Evolutionary conservation across 1,140 invertebrate genomes (phyloP).

Genomic region (Megalopta genalis): DNA sequence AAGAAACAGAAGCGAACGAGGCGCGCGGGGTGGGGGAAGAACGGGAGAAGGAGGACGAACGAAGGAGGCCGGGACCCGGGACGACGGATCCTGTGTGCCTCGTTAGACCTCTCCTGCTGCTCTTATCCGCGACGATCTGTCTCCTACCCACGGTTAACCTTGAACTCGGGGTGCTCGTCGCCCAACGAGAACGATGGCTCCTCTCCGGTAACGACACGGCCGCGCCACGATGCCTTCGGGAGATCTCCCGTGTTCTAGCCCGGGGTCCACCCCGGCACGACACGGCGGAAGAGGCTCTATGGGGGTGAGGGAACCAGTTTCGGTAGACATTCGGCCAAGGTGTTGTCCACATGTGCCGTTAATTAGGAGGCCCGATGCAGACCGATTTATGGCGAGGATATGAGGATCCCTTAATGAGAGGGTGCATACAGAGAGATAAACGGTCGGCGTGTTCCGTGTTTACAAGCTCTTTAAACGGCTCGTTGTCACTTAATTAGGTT

Average conservation of each 20-base stretch:
- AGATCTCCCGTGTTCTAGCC: not conserved
- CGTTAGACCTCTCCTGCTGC: conserved; percentile 50
- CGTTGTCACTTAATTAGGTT: conserved; percentile 59
- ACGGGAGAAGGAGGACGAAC: not conserved
- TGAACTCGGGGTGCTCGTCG: conserved; percentile 45
- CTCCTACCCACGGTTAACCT: conserved; percentile 45
- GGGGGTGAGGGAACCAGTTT: not conserved
- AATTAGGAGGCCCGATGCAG: conserved; percentile 48
- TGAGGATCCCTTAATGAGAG: conserved; percentile 45
- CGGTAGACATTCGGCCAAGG: conserved; percentile 18
- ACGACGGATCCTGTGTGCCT: conserved; percentile 35
- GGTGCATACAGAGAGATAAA: conserved; percentile 45
- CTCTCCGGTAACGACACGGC: not conserved
- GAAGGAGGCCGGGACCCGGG: not conserved
- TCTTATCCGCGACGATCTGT: conserved; percentile 57
- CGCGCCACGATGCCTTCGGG: not conserved
- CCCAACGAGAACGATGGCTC: conserved; percentile 22
- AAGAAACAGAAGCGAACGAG: conserved; percentile 37
- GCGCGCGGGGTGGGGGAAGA: conserved; percentile 5
- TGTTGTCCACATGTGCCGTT: conserved; percentile 43
- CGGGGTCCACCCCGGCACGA: too few relatives aligned
- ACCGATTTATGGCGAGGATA: conserved; percentile 50
- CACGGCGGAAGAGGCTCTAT: not conserved
- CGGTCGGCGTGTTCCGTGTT: conserved; percentile 38
- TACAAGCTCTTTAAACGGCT: conserved; percentile 51